Conservation (phyloP, 2,113 vertebrate genomes). For the Otocyon megalotis region DNA sequence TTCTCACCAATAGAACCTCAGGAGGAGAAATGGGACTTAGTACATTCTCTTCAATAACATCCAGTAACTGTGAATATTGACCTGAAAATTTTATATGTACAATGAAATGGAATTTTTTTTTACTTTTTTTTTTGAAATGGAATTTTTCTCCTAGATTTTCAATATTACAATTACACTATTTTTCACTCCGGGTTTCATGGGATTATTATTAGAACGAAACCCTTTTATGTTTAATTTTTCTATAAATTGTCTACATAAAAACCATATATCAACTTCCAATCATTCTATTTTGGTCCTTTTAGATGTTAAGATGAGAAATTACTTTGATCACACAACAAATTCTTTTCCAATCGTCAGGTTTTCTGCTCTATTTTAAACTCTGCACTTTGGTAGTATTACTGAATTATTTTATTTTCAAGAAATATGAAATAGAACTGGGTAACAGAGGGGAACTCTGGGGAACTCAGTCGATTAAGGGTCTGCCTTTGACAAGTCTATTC, state of each 20-base stretch:
- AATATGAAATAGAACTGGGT: conserved; percentile 32
- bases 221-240: conserved; percentile 29
- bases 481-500: background rate
- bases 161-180: background rate
- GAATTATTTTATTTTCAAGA: background rate
- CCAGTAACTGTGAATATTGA: background rate
- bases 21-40: background rate
- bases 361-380: conserved; percentile 63
- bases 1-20: background rate
- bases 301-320: conserved; percentile 23
- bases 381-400: conserved; percentile 14
- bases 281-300: conserved; percentile 25
- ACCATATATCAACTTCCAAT: background rate
- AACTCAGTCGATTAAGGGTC: background rate
- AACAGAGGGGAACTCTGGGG: background rate
- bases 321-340: conserved; percentile 62
- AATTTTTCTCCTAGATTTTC: conserved; percentile 32
- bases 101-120: background rate
- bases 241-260: conserved; percentile 27
- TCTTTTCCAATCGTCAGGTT: conserved; percentile 35
- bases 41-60: background rate
- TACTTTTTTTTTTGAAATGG: too few species aligned
- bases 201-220: background rate
- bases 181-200: background rate
- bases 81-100: background rate